These are phyloP conservation scores for Cynopterus sphinx DNA, from an alignment of 2,797 vertebrate genomes.

Conservation along the genomic window DNA sequence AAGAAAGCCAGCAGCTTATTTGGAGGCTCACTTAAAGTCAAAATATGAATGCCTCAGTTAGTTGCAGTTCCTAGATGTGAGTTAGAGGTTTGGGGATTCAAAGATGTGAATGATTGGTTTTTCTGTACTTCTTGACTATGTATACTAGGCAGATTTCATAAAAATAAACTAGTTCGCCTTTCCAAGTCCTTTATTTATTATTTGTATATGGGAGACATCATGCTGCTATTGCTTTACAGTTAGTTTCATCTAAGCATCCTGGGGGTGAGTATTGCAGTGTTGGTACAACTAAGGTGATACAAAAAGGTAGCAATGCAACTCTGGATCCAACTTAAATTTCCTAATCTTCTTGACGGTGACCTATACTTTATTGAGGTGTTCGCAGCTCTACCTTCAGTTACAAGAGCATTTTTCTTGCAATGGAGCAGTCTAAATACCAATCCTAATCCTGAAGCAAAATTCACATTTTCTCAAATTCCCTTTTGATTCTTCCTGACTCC, in stretches of 20 bases:
- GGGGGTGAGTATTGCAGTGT: neutral
- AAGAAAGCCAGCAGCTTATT: neutral
- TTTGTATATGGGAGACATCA: neutral
- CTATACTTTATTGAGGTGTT: conserved; percentile 46
- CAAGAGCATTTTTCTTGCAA: conserved; percentile 67
- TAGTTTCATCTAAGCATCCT: neutral
- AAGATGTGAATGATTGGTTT: neutral
- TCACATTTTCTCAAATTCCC: conserved; percentile 77
- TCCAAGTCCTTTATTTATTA: neutral
- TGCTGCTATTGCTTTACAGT: neutral
- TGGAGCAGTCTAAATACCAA: conserved; percentile 67
- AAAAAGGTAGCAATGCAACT: neutral
- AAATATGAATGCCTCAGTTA: neutral
- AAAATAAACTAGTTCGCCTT: neutral
- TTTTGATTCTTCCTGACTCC: conserved; percentile 75
- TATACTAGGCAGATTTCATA: conserved; percentile 5
- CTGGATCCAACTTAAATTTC: neutral
- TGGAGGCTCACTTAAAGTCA: neutral
- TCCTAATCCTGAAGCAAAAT: conserved; percentile 73
- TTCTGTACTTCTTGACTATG: neutral
- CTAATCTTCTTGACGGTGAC: conserved; percentile 55
- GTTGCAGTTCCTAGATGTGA: neutral
- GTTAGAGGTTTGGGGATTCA: neutral
- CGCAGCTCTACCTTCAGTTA: conserved; percentile 47
- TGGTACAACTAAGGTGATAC: neutral